Evolutionary conservation across 1,140 invertebrate species (phyloP), one percentile per base, ranked within the genome.

Genomic region (Thaumatotibia leucotreta): DNA sequence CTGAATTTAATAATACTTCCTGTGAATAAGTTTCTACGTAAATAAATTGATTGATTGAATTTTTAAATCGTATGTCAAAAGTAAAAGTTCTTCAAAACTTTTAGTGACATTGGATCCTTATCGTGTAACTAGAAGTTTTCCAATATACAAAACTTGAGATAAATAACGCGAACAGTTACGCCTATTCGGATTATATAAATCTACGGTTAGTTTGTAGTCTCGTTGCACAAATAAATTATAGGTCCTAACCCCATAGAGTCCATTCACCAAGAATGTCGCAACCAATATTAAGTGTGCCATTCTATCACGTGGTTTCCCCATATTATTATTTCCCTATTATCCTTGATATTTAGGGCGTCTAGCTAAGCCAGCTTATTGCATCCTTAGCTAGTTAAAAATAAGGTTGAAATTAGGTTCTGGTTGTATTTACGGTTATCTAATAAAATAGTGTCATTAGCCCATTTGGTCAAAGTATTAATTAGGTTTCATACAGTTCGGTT

Each of bases 251-350:
- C 17, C n/a, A 45, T 45, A 45, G 20, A 45, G 6, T 5, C 17
- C 39, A 20, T 45, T 45, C 39, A 45, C 39, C 39, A 45, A 39
- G 27, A 2, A 17, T 45, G 39, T 45, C 39, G 39, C 39, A 45
- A 45, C 39, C 39, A 20, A 14, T n/a, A 35, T 35, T 86, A 24
- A 27, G 22, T 50, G 49, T 22, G 11, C 24, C 4, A 31, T 29
- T 27, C 52, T 27, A 27, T 24, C 52, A 58, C 52, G 52, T 17
- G 24, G 6, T 29, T 14, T 58, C 22, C 22, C 22, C 50, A 52
- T 23, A 24, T 29, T 31, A 58, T 58, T 58, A 58, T 58, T 58
- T 27, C 24, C 23, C 23, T 58, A 58, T 58, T 58, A 58, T 58
- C 52, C 52, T 58, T 58, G 11, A 4, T 27, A 58, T 27, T 58